Conservation (phyloP, 2,113 vertebrate species). For the Polypterus bichir region DNA sequence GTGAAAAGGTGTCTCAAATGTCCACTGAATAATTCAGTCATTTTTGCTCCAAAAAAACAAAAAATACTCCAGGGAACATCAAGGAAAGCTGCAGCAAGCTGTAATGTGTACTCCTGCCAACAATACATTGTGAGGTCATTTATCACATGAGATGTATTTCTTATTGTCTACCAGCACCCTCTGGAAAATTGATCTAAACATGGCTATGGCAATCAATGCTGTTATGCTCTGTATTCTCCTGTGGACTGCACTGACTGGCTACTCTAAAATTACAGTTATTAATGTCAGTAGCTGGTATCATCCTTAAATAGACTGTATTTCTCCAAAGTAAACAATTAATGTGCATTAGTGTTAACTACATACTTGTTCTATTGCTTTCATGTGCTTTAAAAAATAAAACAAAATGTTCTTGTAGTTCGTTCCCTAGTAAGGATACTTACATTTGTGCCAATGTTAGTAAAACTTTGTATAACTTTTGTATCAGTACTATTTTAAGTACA, state of each 20-base stretch:
- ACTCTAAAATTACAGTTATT: background rate
- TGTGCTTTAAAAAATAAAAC: too few relatives aligned
- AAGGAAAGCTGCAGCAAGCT: too few relatives aligned
- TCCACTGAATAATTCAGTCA: too few relatives aligned
- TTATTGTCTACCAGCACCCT: constrained; percentile 3
- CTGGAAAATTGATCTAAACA: background rate
- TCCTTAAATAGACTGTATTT: constrained; percentile 16
- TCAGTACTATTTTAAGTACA: too few relatives aligned
- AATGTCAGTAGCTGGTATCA: background rate
- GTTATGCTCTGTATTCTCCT: constrained; percentile 7
- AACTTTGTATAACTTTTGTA: too few relatives aligned
- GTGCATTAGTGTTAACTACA: constrained; percentile 12
- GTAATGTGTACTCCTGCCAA: too few relatives aligned
- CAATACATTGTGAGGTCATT: background rate
- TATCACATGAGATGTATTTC: background rate
- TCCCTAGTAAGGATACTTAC: too few relatives aligned
- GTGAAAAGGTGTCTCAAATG: too few relatives aligned
- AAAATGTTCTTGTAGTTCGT: too few relatives aligned
- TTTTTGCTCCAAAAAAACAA: too few relatives aligned
- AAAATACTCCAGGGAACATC: too few relatives aligned
- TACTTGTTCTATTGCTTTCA: constrained; percentile 5
- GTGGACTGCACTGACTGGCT: background rate
- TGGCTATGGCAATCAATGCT: background rate
- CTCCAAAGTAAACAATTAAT: constrained; percentile 27
- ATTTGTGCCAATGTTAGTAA: too few relatives aligned